Conservation (phyloP, 2,797 vertebrate species). For the Morus bassanus region DNA sequence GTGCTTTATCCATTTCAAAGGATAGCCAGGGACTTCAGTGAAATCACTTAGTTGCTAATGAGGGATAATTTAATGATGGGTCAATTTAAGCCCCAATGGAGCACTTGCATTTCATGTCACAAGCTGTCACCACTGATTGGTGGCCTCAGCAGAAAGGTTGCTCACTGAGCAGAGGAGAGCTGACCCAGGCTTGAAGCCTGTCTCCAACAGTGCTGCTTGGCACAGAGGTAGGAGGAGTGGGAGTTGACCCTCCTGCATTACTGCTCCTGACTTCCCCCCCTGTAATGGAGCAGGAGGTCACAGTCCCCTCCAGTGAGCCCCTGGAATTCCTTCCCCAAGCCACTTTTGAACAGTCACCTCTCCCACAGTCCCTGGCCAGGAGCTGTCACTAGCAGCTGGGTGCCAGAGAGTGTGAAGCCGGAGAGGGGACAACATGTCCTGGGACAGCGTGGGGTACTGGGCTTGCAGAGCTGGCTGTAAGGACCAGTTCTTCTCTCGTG, state of each 20-base stretch:
- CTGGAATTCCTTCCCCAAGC: background rate
- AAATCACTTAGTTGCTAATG: background rate
- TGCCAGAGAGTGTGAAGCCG: background rate
- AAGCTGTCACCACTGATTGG: background rate
- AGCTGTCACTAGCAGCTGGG: background rate
- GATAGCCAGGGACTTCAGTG: background rate
- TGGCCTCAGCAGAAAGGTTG: background rate
- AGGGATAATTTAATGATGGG: background rate
- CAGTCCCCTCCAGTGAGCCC: rapidly evolving
- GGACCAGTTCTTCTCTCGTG: background rate
- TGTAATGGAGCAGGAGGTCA: rapidly evolving
- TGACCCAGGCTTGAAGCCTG: rapidly evolving
- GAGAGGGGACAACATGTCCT: rapidly evolving
- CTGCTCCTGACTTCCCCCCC: background rate
- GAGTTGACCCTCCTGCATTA: background rate
- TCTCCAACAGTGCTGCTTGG: background rate
- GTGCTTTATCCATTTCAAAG: background rate
- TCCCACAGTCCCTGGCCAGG: rapidly evolving
- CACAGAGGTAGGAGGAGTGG: background rate
- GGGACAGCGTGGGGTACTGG: rapidly evolving
- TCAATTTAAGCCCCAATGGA: background rate
- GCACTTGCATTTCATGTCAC: background rate
- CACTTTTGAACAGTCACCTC: background rate
- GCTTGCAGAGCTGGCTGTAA: background rate
- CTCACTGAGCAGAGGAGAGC: background rate